phyloP scores from a whole-genome alignment of 2,113 vertebrate species.

The Ailuropoda melanoleuca region DNA sequence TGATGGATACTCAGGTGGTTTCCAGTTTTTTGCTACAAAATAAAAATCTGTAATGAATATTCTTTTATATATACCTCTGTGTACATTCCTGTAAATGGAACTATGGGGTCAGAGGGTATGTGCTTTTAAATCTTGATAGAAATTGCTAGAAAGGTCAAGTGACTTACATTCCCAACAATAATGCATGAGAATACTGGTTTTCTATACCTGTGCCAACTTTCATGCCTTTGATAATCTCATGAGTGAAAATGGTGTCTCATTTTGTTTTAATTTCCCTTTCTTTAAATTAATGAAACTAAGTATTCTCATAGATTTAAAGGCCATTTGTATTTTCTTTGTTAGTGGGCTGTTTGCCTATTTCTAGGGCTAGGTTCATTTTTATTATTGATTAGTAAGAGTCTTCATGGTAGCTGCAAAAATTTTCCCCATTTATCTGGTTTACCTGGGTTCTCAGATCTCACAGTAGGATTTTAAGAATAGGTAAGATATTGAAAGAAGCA shows the following conservation, averaged over 20 bases:
- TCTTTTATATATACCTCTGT: neutral
- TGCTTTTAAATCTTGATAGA: neutral
- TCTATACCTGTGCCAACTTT: neutral
- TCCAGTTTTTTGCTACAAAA: neutral
- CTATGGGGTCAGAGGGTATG: neutral
- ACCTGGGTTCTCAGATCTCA: neutral
- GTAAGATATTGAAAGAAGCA: neutral
- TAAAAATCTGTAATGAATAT: neutral
- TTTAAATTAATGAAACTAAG: constrained; percentile 2
- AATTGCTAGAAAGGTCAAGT: neutral
- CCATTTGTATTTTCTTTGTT: neutral
- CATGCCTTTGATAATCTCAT: neutral
- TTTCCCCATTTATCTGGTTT: neutral
- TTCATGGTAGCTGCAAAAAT: neutral
- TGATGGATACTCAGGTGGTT: neutral
- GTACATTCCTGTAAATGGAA: neutral
- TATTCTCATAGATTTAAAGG: neutral
- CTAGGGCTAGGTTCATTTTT: neutral
- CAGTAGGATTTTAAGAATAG: constrained; percentile 6
- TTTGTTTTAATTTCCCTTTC: constrained; percentile 13
- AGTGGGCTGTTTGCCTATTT: neutral
- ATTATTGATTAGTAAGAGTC: neutral
- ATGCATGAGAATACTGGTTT: neutral
- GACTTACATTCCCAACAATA: neutral
- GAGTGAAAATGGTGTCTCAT: neutral